Base-by-base conservation (phyloP, 2,888 invertebrate genomes). In the Phalera bucephala region DNA sequence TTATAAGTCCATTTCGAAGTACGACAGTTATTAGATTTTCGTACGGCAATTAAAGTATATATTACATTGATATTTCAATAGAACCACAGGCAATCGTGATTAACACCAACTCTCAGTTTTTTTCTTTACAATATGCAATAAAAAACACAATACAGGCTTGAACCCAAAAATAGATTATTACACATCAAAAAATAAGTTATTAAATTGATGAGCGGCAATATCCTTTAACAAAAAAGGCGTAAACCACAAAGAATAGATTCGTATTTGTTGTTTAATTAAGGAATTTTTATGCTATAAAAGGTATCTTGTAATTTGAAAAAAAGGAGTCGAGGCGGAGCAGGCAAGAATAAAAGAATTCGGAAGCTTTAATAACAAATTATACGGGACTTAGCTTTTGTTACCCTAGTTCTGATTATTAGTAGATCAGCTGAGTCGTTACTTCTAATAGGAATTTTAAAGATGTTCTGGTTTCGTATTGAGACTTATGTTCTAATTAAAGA, bases 201-300 rank as follows among this genome's bases (percentile, higher is more conserved):
- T 78, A 80, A 77, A 82, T 78, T 80, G 78, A 80, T 78, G 79
- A 81, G 82, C 81, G 80, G 83, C 80, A 62, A 69, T 74, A 72
- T 60, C 65, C 73, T 74, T 77, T 75, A 51, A 74, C 62, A 78
- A 79, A 80, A 80, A 81, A 80, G 73, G 76, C 78, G 83, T 79
- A 79, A 78, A 80, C 76, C 76, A 68, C 71, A 55, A 75, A 76
- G 72, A 80, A 81, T 73, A 57, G 71, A 71, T 66, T 72, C 68
- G 69, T 79, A 78, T 80, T 84, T 80, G 75, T 58, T 79, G 79
- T 84, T 81, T 83, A 84, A 85, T 85, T 85, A 83, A 81, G 61
- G 68, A 70, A 76, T 80, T 82, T 82, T 84, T 76, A 82, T 83
- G 80, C 74, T 79, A 74, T 83, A 81, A 80, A 70, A 70, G 70